Evolutionary conservation across 2,113 vertebrate species (phyloP), one percentile per base, ranked within the genome.

Genomic region (Rallus limicola): DNA sequence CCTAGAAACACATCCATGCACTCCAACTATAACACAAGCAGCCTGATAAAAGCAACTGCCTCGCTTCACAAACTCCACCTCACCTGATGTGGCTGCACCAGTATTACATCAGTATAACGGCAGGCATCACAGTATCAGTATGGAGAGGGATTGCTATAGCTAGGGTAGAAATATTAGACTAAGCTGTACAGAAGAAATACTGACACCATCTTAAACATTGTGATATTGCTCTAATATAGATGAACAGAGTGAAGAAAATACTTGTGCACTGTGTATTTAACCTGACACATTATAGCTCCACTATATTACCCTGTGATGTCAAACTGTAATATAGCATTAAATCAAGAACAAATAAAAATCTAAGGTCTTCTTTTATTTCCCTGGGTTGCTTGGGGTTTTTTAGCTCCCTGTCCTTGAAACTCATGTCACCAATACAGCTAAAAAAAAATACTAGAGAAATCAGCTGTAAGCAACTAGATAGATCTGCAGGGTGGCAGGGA

Each of bases 351-450:
- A 94, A 95, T 78, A 88, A 90, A 90, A 90, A 94, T 64, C 42
- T 59, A 90, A 81, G 65, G 69, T 68, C 52, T 72, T 68, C 52
- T 72, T 75, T 89, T 75, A 17, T 44, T 90, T 85, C 52, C 48
- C 10, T 1, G 3, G 33, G 14, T 85, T 91, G 75, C 88, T 96
- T 81, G 62, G 44, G 46, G 63, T 82, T 88, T 40, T 78, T 88
- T 93, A 96, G 92, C 92, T 93, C 38, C 38, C 53, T 75, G 69
- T 64, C 93, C 93, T 97, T 97, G 95, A 96, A 96, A 93, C 62
- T 87, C 36, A 75, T 16, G 60, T 76, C 86, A 78, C 38, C 25
- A 42, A 75, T 70, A 77, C 53, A 93, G 77, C 82, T 95, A 68
- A 77, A 86, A 93, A 93, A 94, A 94, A 88, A 65, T n/a, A n/a